Evolutionary conservation across 1,140 invertebrate genomes (phyloP).

Genomic region (Macrobrachium nipponense): DNA sequence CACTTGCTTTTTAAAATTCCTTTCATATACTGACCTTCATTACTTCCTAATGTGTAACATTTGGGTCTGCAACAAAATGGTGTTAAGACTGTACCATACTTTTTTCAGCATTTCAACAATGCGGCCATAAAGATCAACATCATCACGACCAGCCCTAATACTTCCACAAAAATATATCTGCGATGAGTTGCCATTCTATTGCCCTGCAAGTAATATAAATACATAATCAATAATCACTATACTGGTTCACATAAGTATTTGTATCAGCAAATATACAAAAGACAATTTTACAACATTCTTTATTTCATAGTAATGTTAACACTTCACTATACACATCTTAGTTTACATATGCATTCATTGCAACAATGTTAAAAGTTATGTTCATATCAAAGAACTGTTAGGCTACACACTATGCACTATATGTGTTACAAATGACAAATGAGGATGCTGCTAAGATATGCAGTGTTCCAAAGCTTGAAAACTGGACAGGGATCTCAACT

Average conservation of each 20-base stretch:
- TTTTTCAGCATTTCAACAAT: conserved; percentile 66
- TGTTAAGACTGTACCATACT: conserved; percentile 67
- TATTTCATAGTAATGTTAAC: too few relatives aligned
- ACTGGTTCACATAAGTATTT: too few relatives aligned
- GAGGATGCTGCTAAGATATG: too few relatives aligned
- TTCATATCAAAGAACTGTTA: background rate
- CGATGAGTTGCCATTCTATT: background rate
- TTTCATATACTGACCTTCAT: conserved; percentile 10
- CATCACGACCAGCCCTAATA: conserved; percentile 67
- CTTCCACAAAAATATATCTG: conserved; percentile 69
- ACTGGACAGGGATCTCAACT: too few relatives aligned
- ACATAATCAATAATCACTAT: background rate
- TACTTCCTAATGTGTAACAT: conserved; percentile 39
- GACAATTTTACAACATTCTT: too few relatives aligned
- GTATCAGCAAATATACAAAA: too few relatives aligned
- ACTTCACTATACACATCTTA: too few relatives aligned
- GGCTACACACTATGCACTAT: background rate
- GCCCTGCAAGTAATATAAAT: background rate
- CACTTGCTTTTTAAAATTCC: too few relatives aligned
- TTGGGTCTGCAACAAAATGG: conserved; percentile 67
- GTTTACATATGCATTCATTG: background rate
- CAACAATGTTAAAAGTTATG: background rate
- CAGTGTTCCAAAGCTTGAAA: too few relatives aligned
- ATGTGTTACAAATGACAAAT: too few relatives aligned
- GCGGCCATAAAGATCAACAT: conserved; percentile 67